These are phyloP conservation scores for Microcebus tavaratra DNA, from an alignment of 2,113 vertebrate genomes.

Conservation along the genomic window DNA sequence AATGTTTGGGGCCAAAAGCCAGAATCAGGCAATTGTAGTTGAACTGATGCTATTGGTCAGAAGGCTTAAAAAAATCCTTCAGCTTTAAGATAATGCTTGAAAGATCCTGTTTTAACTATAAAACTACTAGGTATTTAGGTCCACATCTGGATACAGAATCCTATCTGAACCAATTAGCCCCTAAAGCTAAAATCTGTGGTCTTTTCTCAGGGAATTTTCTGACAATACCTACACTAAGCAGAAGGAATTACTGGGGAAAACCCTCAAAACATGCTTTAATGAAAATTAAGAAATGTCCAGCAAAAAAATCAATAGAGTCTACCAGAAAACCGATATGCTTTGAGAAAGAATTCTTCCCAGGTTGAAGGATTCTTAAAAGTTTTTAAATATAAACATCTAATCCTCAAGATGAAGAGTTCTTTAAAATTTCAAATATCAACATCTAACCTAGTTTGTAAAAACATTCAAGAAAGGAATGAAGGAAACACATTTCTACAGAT, in stretches of 20 bases:
- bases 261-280: slow-evolving; percentile 22
- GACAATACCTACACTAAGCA: slow-evolving; percentile 19
- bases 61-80: background rate
- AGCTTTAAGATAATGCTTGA: slow-evolving; percentile 47
- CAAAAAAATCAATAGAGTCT: slow-evolving; percentile 17
- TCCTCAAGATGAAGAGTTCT: background rate
- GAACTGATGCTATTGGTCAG: slow-evolving; percentile 17
- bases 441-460: background rate
- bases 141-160: slow-evolving; percentile 21
- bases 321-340: slow-evolving; percentile 4
- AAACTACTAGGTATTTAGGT: slow-evolving; percentile 7
- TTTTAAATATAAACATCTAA: slow-evolving; percentile 8
- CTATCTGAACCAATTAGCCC: slow-evolving; percentile 3
- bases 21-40: slow-evolving; percentile 30
- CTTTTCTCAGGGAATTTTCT: slow-evolving; percentile 40
- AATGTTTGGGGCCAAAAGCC: slow-evolving; percentile 28
- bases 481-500: background rate
- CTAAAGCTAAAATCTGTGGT: background rate
- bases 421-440: slow-evolving; percentile 50
- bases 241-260: slow-evolving; percentile 24
- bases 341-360: background rate
- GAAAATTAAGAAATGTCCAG: slow-evolving; percentile 42
- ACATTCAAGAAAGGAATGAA: background rate
- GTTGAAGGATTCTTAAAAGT: background rate
- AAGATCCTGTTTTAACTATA: slow-evolving; percentile 45